Evolutionary conservation across 1,140 invertebrate species (phyloP).

Genomic region (Neodiprion pinetum): DNA sequence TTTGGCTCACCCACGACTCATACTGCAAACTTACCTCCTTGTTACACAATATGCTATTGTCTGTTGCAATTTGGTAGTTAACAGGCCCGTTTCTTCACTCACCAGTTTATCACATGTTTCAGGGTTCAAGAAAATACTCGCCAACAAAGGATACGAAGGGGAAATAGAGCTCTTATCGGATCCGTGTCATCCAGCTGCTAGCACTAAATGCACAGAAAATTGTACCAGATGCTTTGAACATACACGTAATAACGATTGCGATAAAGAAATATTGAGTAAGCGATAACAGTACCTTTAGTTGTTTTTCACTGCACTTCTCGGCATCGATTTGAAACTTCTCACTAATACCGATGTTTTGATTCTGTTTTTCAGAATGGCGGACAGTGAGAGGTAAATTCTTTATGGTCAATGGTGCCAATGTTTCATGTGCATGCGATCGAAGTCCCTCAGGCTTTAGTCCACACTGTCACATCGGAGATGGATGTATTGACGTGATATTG

Average conservation of each 20-base stretch:
- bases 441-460: slow-evolving; percentile 81
- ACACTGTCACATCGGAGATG: slow-evolving; percentile 82
- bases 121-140: slow-evolving; percentile 78
- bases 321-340: too few relatives aligned
- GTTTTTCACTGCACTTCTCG: not conserved
- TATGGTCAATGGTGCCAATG: slow-evolving; percentile 79
- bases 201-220: slow-evolving; percentile 59
- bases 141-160: slow-evolving; percentile 75
- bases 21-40: too few relatives aligned
- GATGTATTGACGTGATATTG: slow-evolving; percentile 80
- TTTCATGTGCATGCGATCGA: slow-evolving; percentile 79
- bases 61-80: slow-evolving; percentile 19
- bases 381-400: slow-evolving; percentile 78
- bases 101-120: slow-evolving; percentile 8
- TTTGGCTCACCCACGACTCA: too few relatives aligned
- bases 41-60: not conserved
- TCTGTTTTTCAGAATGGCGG: slow-evolving; percentile 59
- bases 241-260: slow-evolving; percentile 36
- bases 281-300: slow-evolving; percentile 10
- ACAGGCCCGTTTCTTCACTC: not conserved
- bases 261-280: slow-evolving; percentile 49
- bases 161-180: slow-evolving; percentile 69
- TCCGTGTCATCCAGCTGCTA: slow-evolving; percentile 53
- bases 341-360: too few relatives aligned
- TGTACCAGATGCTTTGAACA: slow-evolving; percentile 56